Conservation (phyloP, 2,113 vertebrate genomes). For the Paralichthys olivaceus region DNA sequence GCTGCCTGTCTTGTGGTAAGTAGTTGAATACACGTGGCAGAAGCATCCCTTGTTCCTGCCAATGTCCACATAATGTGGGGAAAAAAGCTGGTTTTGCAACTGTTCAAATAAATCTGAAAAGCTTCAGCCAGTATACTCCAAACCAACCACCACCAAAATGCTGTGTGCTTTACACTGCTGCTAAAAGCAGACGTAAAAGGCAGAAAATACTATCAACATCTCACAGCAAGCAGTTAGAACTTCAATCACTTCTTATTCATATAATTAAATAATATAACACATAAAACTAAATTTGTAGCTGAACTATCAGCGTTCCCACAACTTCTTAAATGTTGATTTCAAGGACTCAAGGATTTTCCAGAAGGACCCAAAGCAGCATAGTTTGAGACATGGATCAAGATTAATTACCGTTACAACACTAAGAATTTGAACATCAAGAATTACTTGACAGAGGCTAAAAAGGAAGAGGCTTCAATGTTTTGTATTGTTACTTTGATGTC, state of each 20-base stretch:
- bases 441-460: no score
- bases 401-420: background rate
- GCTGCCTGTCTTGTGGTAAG: conserved; percentile 26
- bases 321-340: no score
- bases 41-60: background rate
- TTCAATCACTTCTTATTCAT: no score
- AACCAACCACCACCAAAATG: no score
- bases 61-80: background rate
- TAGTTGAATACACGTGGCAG: conserved; percentile 5
- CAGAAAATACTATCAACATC: background rate
- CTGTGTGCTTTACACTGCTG: background rate
- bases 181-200: background rate
- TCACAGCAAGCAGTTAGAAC: background rate
- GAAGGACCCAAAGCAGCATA: no score
- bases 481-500: no score
- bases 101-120: background rate
- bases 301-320: no score
- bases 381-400: no score
- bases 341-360: no score
- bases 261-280: no score
- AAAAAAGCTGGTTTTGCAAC: background rate
- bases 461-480: no score
- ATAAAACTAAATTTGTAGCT: no score
- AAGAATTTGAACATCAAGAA: background rate
- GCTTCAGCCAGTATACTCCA: background rate